Evolutionary conservation across 2,888 invertebrate species (phyloP), one percentile per base, ranked within the genome.

Genomic region (Harpagoxenus sublaevis): DNA sequence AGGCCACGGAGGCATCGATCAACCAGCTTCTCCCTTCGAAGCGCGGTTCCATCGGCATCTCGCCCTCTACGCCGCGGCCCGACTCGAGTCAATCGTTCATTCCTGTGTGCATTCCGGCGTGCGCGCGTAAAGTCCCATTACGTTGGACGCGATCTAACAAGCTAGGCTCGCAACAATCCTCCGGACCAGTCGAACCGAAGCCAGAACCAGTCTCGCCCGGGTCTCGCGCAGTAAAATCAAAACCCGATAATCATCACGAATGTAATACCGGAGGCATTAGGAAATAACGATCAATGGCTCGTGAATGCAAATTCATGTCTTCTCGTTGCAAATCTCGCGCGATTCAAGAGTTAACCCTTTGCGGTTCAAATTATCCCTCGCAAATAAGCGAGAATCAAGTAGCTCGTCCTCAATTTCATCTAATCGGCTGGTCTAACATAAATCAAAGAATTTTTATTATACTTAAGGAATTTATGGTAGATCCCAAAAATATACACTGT

Each of bases 1-100:
- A 89, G 89, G 87, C 87, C 90, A 75, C 83, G 66, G 66, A 77
- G 84, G 90, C 91, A 92, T 92, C 91, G 92, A 92, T 90, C 91
- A 89, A 88, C 88, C 53, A 23, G 3, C n/a, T 23, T 23, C 23
- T 55, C 15, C 85, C 88, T 87, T 88, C 60, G 77, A 85, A 39
- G 45, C 35, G 66, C 39, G 62, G 73, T 70, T 53, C 48, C 62
- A 68, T 66, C 57, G 84, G 66, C 75, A 68, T 84, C 78, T 81
- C 78, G 70, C 35, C 23, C 23, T 28, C 35, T 6, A 70, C 45
- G 55, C 77, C 28, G 23, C 23, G 23, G 23, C 23, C 23, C 23
- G n/a, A 15, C 42, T 31, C 82, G 63, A 62, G 77, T 82, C 82
- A 62, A 31, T 82, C 77, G 60, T 75, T 62, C 81, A 48, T 82